Percentiles rank a stretch among this genome's conserved stretches.
Evolutionary conservation across 37 sponge, comb jelly and placozoan species (phyloP).

Genomic region (Geodia barretti): DNA sequence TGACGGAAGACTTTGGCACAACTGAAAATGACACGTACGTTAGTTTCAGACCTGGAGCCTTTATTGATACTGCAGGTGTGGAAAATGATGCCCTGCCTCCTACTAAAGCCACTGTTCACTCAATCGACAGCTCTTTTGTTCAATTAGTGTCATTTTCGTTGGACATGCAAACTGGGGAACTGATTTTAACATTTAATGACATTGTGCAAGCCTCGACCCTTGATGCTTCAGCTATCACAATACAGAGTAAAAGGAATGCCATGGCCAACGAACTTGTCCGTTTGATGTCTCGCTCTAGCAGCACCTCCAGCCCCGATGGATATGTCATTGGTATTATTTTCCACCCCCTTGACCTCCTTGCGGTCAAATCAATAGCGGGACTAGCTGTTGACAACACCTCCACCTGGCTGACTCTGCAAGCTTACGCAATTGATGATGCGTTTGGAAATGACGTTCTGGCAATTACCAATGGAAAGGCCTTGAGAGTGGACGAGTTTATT

Average conservation of each 20-base stretch:
- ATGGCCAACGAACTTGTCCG: conserved; percentile 6
- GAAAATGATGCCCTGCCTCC: background rate
- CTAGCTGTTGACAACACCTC: conserved; percentile 51
- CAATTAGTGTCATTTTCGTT: conserved; percentile 58
- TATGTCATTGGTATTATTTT: conserved; percentile 62
- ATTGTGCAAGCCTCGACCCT: conserved; percentile 55
- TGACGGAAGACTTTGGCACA: conserved; percentile 57
- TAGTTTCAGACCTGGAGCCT: conserved; percentile 33
- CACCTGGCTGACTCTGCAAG: conserved; percentile 85
- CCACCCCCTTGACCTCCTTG: conserved; percentile 67
- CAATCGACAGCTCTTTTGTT: conserved; percentile 37
- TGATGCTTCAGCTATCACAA: conserved; percentile 71
- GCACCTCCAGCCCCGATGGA: conserved; percentile 55
- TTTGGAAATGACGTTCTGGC: conserved; percentile 78
- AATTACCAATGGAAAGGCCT: conserved; percentile 89
- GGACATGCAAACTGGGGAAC: conserved; percentile 71
- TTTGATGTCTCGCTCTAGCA: conserved; percentile 31
- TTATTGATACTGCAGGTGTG: conserved; percentile 66
- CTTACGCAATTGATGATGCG: conserved; percentile 79
- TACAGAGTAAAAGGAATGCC: conserved; percentile 46
- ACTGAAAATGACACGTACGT: conserved; percentile 52
- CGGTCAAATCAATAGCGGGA: conserved; percentile 51
- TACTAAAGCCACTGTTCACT: conserved; percentile 15
- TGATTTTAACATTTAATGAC: conserved; percentile 85
- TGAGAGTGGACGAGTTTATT: conserved; percentile 48